Percentiles rank a stretch among this genome's conserved stretches.
These are phyloP conservation scores for Podargus strigoides DNA, from an alignment of 2,797 vertebrate species.

Conservation along the genomic window DNA sequence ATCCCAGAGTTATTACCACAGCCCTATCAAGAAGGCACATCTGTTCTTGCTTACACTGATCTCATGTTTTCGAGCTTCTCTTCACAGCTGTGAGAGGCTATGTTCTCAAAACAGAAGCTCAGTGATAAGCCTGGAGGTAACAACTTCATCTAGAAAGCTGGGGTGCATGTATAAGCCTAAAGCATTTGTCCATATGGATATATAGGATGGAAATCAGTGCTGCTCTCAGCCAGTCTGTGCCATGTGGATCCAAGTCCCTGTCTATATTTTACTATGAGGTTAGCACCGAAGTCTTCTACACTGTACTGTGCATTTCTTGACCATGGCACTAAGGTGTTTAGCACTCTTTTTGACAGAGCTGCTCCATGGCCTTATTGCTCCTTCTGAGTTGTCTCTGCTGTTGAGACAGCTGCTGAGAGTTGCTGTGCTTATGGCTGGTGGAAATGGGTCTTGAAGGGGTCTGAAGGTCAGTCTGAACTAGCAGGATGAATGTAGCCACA, in stretches of 20 bases:
- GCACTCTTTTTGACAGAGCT: not conserved
- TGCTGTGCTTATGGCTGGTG: not conserved
- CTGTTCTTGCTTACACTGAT: not conserved
- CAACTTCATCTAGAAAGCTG: not conserved
- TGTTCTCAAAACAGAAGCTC: not conserved
- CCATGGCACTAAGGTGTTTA: not conserved
- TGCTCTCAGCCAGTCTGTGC: not conserved
- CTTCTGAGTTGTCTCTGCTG: not conserved
- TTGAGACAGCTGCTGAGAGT: not conserved
- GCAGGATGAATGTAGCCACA: not conserved
- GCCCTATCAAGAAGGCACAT: not conserved
- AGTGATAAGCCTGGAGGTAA: not conserved
- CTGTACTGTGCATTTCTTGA: not conserved
- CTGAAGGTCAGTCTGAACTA: not conserved
- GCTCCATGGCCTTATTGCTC: not conserved
- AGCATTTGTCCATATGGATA: not conserved
- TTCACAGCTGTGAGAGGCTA: not conserved
- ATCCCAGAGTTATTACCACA: not conserved
- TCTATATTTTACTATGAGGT: not conserved
- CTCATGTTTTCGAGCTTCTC: not conserved
- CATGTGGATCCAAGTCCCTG: not conserved
- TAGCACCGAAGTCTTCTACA: rapidly evolving
- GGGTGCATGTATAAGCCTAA: not conserved
- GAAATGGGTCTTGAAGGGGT: not conserved
- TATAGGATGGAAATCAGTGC: not conserved